Percentiles rank a stretch among this genome's conserved stretches.
These are phyloP conservation scores for Araneus ventricosus DNA, from an alignment of 1,140 invertebrate species.

Conservation along the genomic window DNA sequence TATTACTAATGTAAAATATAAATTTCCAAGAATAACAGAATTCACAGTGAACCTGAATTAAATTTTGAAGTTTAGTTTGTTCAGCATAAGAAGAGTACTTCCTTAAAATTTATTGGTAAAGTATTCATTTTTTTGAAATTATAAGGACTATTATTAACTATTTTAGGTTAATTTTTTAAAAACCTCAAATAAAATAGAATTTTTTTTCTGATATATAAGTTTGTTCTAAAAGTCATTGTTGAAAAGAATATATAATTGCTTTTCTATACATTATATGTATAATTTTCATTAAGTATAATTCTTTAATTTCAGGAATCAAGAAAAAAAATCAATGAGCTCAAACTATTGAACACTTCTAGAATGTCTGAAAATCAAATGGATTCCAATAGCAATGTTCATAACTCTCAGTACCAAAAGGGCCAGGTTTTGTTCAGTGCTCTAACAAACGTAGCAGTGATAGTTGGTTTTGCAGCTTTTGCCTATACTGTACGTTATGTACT, in stretches of 20 bases:
- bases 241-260: no score
- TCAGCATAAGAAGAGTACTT: no score
- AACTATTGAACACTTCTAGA: slow-evolving; percentile 34
- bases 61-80: no score
- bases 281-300: not conserved
- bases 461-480: slow-evolving; percentile 92
- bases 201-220: not conserved
- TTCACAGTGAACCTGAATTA: no score
- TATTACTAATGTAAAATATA: no score
- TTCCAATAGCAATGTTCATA: slow-evolving; percentile 39
- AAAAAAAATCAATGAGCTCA: slow-evolving; percentile 20
- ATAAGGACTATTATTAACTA: no score
- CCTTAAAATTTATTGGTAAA: no score
- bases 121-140: no score
- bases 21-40: no score
- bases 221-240: not conserved
- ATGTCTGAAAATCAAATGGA: slow-evolving; percentile 36
- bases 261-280: no score
- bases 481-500: slow-evolving; percentile 92
- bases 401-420: slow-evolving; percentile 84
- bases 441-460: slow-evolving; percentile 89
- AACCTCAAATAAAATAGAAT: no score
- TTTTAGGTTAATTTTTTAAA: no score
- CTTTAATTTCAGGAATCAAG: slow-evolving; percentile 48
- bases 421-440: slow-evolving; percentile 85